These are phyloP conservation scores for Carabus problematicus DNA, from an alignment of 2,888 invertebrate species.

Conservation along the genomic window DNA sequence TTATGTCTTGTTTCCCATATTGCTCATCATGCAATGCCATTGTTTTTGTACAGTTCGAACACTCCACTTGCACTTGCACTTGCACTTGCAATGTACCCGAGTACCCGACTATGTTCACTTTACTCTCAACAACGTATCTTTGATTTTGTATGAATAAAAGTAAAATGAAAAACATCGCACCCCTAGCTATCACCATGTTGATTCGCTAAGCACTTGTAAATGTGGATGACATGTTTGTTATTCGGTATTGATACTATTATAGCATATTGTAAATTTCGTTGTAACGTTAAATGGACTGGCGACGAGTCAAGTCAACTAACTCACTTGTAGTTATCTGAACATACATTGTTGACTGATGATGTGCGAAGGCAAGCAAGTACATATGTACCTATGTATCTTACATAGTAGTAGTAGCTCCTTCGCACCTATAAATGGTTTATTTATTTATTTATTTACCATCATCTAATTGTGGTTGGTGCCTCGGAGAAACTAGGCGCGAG, in stretches of 20 bases:
- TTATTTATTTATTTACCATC: background rate
- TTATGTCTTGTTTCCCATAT: too few relatives aligned
- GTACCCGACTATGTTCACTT: constrained; percentile 6
- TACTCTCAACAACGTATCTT: constrained; percentile 16
- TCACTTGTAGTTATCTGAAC: constrained; percentile 31
- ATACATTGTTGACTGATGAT: too few relatives aligned
- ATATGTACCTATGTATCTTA: too few relatives aligned
- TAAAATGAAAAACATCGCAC: constrained; percentile 35
- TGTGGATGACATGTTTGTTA: constrained; percentile 27
- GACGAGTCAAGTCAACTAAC: too few relatives aligned
- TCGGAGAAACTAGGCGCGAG: background rate
- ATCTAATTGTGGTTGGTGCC: background rate
- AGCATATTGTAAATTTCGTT: constrained; percentile 39
- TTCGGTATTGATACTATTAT: constrained; percentile 26
- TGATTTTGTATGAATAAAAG: constrained; percentile 24
- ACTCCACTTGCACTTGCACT: too few relatives aligned
- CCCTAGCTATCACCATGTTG: constrained; percentile 33
- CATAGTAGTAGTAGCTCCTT: constrained; percentile 5
- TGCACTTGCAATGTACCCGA: background rate
- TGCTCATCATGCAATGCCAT: too few relatives aligned
- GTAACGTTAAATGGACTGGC: constrained; percentile 20
- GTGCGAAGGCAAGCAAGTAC: too few relatives aligned
- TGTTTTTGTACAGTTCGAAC: too few relatives aligned
- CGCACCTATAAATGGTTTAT: background rate
- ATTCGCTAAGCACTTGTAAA: constrained; percentile 25